Evolutionary conservation across 2,797 vertebrate species (phyloP).

Genomic region (Phrynocephalus guinanensis): DNA sequence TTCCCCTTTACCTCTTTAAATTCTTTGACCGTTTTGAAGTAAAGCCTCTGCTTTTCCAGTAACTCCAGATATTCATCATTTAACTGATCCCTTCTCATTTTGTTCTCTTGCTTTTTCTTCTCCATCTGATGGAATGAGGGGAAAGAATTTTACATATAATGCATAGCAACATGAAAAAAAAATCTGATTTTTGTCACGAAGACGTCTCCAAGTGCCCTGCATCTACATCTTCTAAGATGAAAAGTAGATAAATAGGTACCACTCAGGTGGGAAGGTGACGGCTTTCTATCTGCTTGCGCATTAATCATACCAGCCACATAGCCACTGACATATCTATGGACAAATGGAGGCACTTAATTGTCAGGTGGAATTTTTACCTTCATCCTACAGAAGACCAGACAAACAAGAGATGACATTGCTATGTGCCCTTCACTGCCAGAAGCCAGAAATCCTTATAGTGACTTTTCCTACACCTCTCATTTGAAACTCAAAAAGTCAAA

Average conservation of each 20-base stretch:
- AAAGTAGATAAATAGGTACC: not conserved
- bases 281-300: too few species aligned
- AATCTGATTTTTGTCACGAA: not conserved
- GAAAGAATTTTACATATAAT: not conserved
- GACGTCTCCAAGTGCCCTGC: not conserved
- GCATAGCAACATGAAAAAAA: not conserved
- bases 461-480: constrained; percentile 36
- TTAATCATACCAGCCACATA: too few species aligned
- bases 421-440: constrained; percentile 10
- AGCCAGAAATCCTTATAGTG: constrained; percentile 35
- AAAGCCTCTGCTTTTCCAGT: constrained; percentile 95
- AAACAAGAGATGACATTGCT: constrained; percentile 29
- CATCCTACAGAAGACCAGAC: not conserved
- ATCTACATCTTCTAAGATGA: not conserved
- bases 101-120: constrained; percentile 98
- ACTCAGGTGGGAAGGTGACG: too few species aligned
- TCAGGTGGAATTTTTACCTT: too few species aligned
- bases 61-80: constrained; percentile 97
- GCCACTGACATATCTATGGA: too few species aligned
- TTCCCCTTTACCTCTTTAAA: constrained; percentile 93
- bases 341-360: too few species aligned
- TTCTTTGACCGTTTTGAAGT: constrained; percentile 99
- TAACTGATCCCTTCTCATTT: constrained; percentile 96
- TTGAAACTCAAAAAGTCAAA: constrained; percentile 38
- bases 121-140: constrained; percentile 86